Evolutionary conservation across 2,888 invertebrate species (phyloP), one percentile per base, ranked within the genome.

Genomic region (Protonemura montana): DNA sequence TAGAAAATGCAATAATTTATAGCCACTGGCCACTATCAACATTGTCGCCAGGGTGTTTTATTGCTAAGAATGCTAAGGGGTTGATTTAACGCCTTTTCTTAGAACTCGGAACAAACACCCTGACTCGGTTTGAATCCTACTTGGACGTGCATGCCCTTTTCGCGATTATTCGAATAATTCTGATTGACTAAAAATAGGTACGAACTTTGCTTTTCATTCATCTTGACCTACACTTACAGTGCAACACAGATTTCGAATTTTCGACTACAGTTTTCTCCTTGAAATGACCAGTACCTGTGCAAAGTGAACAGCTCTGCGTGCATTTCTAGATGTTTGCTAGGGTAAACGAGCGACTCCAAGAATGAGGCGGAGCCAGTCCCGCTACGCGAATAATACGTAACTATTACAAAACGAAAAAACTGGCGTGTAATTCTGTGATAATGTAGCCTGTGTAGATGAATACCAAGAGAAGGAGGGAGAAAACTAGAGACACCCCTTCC

Each of bases 391-490:
- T 59, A 59, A 59, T 59, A 59, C 59, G 59, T 59, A 59, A 59
- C 59, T 59, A 59, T 59, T 59, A 59, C 59, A 59, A 35, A 35
- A 10, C 6, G 13, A 59, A 59, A 59, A 59, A 59, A 21, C 59
- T 59, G 59, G 59, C 59, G 13, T 59, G 6, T 16, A 21, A 78
- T 83, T 3, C 29, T 30, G 82, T 82, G 82, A 82, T 35, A n/a
- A 82, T 82, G 82, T 82, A 82, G 82, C 82, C 82, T 83, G 82
- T 30, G 26, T n/a, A 83, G 82, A 83, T 26, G 82, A 41, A 30
- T 83, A 83, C 41, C 82, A 83, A 83, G 82, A 83, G 82, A 83
- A 83, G 82, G 82, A 83, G 78, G 78, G 78, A 78, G 78, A 78
- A 76, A 78, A 25, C 78, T 28, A 78, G 78, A 78, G 78, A 78